A percentile compares a stretch with the other conserved stretches of the same genome.
These are phyloP conservation scores for Teinopalpus imperialis DNA, from an alignment of 2,888 invertebrate species.

Conservation along the genomic window DNA sequence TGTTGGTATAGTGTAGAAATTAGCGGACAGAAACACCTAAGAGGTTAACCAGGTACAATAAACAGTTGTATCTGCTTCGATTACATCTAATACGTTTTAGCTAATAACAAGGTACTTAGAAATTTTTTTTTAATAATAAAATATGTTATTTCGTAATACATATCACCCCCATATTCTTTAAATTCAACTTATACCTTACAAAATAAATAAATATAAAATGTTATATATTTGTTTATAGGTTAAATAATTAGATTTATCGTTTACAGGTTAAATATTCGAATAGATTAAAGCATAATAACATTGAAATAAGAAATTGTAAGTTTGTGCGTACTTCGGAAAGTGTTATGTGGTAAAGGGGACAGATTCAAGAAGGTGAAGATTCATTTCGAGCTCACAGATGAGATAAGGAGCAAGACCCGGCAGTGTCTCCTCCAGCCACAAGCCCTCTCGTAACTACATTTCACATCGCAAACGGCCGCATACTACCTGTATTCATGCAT, in stretches of 20 bases:
- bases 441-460: conserved; percentile 23
- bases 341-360: conserved; percentile 18
- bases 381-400: conserved; percentile 11
- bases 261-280: no score
- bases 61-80: no score
- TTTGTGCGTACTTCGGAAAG: conserved; percentile 18
- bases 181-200: no score
- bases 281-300: conserved; percentile 13
- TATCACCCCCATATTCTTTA: no score
- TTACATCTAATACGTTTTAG: no score
- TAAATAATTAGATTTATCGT: no score
- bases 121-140: no score
- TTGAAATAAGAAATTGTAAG: conserved; percentile 15
- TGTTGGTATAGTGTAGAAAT: conserved; percentile 4
- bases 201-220: no score
- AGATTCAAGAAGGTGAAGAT: conserved; percentile 9
- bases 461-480: conserved; percentile 24
- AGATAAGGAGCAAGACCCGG: conserved; percentile 15
- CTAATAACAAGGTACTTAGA: no score
- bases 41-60: no score
- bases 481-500: conserved; percentile 24
- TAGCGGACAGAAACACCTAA: background rate
- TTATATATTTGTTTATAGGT: no score
- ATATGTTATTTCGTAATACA: no score
- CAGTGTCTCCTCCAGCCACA: conserved; percentile 15